Base-by-base conservation (phyloP, 2,797 vertebrate genomes). In the Sternarchorhynchus goeldii region DNA sequence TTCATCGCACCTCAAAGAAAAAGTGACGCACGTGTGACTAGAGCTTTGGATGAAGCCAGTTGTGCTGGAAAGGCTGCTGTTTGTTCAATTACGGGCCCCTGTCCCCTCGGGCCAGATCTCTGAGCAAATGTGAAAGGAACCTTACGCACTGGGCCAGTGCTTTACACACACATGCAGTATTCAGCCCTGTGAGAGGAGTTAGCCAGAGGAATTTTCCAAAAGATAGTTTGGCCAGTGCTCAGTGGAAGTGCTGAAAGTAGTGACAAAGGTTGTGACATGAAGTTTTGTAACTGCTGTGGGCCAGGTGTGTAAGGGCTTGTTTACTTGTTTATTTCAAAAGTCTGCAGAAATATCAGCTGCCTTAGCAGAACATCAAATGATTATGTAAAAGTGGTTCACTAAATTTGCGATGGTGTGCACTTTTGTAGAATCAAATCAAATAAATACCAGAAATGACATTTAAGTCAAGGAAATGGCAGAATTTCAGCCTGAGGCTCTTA, bases 161-260 rank as follows among this genome's bases (percentile, higher is more conserved):
- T 81, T 25, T 66, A 71, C 77, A 87, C 85, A 78, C 85, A 82
- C 85, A 83, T 82, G 65, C 79, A 53, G 73, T 75, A 84, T 55
- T 71, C 21, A 59, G 69, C 20, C 16, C 50, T 57, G 66, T 21
- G 64, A 68, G 50, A 77, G 53, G 14, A 60, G 53, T 31, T 68
- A 65, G 50, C 50, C 50, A 41, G 80, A 31, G 64, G 55, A 70
- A 66, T 69, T 69, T 31, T 79, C 25, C 25, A 31, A 34, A n/a
- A 45, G 20, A 41, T 55, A 34, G 45, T 55, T 63, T 80, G 31
- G 17, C 21, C 21, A n/a, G 31, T 69, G 72, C 57, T 69, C 57
- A 56, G 29, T 45, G 68, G 6, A 79, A 6, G 31, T 53, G 5
- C 14, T 53, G 4, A n/a, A 69, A 5, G 5, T 10, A 58, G 20